Evolutionary conservation across 2,797 vertebrate genomes (phyloP).

Genomic region (Cuculus canorus): DNA sequence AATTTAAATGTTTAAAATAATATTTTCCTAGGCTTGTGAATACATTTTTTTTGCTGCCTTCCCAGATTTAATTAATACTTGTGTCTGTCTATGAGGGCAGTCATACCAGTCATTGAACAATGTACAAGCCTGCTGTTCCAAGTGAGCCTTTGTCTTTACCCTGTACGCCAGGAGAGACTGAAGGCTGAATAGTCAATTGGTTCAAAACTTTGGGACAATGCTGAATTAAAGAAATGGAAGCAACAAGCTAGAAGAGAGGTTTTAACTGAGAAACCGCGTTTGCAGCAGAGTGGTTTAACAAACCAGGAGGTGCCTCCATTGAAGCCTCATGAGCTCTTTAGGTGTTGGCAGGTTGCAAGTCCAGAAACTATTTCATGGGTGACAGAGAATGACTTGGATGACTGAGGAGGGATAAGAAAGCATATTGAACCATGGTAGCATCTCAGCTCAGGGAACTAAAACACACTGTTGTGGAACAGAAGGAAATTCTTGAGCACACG

Average conservation of each 20-base stretch:
- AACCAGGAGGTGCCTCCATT: neutral
- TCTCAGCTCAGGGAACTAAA: neutral
- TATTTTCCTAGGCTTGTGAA: neutral
- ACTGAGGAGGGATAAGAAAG: neutral
- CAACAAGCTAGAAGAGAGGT: neutral
- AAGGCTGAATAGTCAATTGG: neutral
- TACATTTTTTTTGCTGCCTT: neutral
- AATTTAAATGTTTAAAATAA: neutral
- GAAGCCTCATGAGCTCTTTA: neutral
- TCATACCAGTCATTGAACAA: neutral
- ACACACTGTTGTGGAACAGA: neutral
- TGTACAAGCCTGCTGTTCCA: rapidly evolving
- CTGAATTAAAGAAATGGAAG: neutral
- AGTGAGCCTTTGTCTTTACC: neutral
- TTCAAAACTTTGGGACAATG: neutral
- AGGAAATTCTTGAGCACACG: neutral
- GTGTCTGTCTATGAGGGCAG: neutral
- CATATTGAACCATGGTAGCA: neutral
- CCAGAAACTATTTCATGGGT: neutral
- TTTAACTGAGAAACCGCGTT: neutral
- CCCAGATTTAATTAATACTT: neutral
- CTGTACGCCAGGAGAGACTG: neutral
- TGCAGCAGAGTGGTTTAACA: neutral
- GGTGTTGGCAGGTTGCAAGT: neutral
- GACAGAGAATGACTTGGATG: neutral